Percentiles rank a stretch among this genome's conserved stretches.
phyloP scores from a whole-genome alignment of 2,113 vertebrate genomes.

The Podocnemis expansa region DNA sequence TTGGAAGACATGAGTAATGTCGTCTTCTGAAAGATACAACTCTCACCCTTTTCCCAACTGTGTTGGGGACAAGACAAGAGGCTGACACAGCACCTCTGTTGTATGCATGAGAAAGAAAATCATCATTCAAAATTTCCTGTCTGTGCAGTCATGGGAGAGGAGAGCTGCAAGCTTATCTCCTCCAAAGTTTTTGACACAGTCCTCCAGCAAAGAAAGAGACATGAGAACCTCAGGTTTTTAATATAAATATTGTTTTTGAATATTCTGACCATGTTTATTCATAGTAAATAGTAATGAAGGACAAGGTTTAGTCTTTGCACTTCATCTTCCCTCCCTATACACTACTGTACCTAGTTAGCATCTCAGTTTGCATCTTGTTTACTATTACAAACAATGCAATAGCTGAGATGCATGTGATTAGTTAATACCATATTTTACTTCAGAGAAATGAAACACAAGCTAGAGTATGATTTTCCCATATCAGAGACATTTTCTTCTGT shows the following conservation, averaged over 20 bases:
- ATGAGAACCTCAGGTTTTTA: not conserved
- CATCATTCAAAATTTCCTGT: not conserved
- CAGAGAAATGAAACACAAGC: not conserved
- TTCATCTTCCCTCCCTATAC: not conserved
- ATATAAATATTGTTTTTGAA: not conserved
- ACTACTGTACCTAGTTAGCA: not conserved
- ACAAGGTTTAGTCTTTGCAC: not conserved
- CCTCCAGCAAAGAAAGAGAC: not conserved
- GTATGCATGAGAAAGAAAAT: not conserved
- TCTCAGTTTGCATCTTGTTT: not conserved
- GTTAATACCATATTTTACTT: not conserved
- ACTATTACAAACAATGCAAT: not conserved
- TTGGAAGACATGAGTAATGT: not conserved
- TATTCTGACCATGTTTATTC: not conserved
- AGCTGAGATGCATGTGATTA: not conserved
- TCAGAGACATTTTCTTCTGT: not conserved
- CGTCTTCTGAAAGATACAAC: not conserved
- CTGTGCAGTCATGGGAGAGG: not conserved
- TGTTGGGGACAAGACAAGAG: not conserved
- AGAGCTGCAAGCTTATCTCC: not conserved
- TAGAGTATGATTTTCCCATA: not conserved
- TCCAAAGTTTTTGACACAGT: not conserved
- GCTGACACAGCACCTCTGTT: not conserved
- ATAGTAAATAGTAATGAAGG: conserved; percentile 3
- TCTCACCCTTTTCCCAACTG: not conserved